Evolutionary conservation across 2,888 invertebrate species (phyloP).

Genomic region (Cylloceria caligata): DNA sequence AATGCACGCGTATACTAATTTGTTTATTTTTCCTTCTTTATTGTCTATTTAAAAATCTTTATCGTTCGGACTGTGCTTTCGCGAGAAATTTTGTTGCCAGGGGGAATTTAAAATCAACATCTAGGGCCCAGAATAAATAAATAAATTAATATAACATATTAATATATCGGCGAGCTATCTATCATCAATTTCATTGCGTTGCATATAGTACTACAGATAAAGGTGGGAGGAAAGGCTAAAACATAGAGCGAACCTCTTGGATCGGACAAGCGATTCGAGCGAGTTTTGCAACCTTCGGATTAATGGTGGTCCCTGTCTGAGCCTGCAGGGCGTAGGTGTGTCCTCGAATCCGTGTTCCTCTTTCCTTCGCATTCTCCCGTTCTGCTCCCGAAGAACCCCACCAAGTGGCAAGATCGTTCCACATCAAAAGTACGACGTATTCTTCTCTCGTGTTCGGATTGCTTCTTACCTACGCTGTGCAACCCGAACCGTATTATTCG

Average conservation of each 20-base stretch:
- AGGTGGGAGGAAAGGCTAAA: constrained; percentile 49
- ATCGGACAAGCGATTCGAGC: constrained; percentile 59
- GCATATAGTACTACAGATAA: not conserved
- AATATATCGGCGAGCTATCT: no score
- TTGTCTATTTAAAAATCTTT: constrained; percentile 1
- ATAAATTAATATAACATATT: not conserved
- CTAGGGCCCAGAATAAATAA: not conserved
- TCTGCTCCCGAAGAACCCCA: not conserved
- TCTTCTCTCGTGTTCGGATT: not conserved
- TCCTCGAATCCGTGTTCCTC: constrained; percentile 68
- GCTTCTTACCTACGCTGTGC: not conserved
- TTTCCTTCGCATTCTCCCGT: constrained; percentile 27
- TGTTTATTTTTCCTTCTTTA: not conserved
- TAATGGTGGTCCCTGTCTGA: constrained; percentile 77
- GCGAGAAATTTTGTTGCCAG: not conserved
- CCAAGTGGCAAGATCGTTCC: constrained; percentile 4
- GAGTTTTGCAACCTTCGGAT: constrained; percentile 70
- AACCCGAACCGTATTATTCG: not conserved
- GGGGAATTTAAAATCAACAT: not conserved
- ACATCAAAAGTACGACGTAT: constrained; percentile 7
- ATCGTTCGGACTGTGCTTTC: not conserved
- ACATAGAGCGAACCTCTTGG: constrained; percentile 19
- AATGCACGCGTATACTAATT: constrained; percentile 36
- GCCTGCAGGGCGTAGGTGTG: constrained; percentile 77
- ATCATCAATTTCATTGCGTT: not conserved